phyloP scores from a whole-genome alignment of 2,888 invertebrate genomes.

The Schizaphis graminum region DNA sequence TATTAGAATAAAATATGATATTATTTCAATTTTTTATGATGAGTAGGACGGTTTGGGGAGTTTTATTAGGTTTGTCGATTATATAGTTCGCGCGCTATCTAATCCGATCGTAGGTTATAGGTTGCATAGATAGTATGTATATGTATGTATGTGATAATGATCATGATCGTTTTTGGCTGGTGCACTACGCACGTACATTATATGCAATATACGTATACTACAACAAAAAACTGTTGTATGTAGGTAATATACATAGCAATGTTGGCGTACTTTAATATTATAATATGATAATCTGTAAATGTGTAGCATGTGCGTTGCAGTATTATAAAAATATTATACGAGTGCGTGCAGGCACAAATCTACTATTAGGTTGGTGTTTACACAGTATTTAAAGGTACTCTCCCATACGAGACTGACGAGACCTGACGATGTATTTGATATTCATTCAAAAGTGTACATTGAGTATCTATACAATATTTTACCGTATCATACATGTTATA shows the following conservation, averaged over 20 bases:
- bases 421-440: not conserved
- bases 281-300: not conserved
- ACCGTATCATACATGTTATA: not conserved
- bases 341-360: not conserved
- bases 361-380: not conserved
- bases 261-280: not conserved
- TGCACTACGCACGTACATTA: not conserved
- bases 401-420: not conserved
- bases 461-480: not conserved
- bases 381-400: not conserved
- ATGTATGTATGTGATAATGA: not conserved
- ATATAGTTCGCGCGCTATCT: constrained; percentile 9
- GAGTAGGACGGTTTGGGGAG: not conserved
- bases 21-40: not conserved
- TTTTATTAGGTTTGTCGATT: constrained; percentile 26
- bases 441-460: not conserved
- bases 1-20: constrained; percentile 16
- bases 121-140: not conserved
- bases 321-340: not conserved
- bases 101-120: constrained; percentile 7
- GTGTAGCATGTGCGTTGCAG: not conserved
- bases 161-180: not conserved
- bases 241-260: not conserved
- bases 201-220: not conserved
- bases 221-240: too few species aligned